These are phyloP conservation scores for Spheniscus humboldti DNA, from an alignment of 2,797 vertebrate species.

Conservation along the genomic window DNA sequence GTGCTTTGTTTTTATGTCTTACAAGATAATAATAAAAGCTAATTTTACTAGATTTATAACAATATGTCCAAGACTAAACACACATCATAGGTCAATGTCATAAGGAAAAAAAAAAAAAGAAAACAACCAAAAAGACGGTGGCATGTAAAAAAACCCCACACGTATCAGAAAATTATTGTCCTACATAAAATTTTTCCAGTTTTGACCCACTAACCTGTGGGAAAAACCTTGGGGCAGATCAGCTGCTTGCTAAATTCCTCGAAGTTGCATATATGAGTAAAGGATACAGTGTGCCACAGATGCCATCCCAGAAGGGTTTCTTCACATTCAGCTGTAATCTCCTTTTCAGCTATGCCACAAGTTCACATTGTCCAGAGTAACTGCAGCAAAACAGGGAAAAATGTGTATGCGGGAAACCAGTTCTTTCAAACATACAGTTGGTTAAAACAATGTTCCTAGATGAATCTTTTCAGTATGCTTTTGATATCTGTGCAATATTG, in stretches of 20 bases:
- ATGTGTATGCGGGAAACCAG: fast-evolving
- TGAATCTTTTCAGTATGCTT: background rate
- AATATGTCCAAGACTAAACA: background rate
- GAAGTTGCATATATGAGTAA: background rate
- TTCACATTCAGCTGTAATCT: background rate
- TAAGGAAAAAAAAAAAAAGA: no score
- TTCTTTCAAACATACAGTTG: background rate
- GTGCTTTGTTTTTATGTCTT: background rate
- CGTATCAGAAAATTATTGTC: background rate
- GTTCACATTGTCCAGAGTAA: background rate
- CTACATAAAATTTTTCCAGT: background rate
- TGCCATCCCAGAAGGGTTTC: background rate
- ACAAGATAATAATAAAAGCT: background rate
- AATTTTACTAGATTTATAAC: background rate
- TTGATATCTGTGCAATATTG: background rate
- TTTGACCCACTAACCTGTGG: background rate
- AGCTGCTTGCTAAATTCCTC: background rate
- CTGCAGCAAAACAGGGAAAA: background rate
- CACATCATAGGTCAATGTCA: fast-evolving
- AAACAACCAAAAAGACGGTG: background rate
- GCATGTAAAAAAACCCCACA: background rate
- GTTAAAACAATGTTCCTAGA: background rate
- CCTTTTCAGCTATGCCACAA: background rate
- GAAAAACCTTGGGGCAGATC: background rate
- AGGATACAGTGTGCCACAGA: background rate